phyloP scores from a whole-genome alignment of 2,888 invertebrate species.

The Aproaerema taeniolella region DNA sequence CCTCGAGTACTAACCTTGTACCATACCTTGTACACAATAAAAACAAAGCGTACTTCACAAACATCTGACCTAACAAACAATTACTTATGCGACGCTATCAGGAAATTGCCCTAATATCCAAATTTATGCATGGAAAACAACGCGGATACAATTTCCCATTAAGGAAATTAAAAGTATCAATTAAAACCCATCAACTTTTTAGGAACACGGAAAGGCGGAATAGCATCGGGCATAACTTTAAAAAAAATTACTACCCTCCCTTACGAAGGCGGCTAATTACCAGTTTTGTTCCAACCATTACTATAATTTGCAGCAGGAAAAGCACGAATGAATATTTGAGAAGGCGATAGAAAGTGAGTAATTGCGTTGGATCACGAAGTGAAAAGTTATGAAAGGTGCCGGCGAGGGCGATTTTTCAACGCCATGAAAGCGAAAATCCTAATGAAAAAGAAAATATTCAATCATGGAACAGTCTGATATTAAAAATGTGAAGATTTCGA shows the following conservation, averaged over 20 bases:
- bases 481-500: slow-evolving; percentile 19
- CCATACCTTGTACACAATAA: too few species aligned
- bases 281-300: slow-evolving; percentile 66
- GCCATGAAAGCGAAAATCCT: slow-evolving; percentile 62
- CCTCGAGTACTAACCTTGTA: background rate
- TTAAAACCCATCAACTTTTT: slow-evolving; percentile 33
- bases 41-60: background rate
- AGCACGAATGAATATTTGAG: slow-evolving; percentile 75
- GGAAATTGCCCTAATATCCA: slow-evolving; percentile 4
- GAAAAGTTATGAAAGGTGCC: slow-evolving; percentile 76
- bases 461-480: slow-evolving; percentile 40
- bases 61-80: background rate
- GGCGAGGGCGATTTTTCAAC: slow-evolving; percentile 68
- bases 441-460: slow-evolving; percentile 69
- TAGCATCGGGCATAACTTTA: slow-evolving; percentile 30
- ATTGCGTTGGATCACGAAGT: slow-evolving; percentile 75
- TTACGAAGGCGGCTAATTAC: slow-evolving; percentile 59
- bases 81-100: background rate
- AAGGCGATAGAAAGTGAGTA: slow-evolving; percentile 74
- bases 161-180: slow-evolving; percentile 35
- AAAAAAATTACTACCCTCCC: slow-evolving; percentile 43
- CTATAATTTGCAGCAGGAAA: slow-evolving; percentile 72
- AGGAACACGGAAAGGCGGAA: slow-evolving; percentile 27
- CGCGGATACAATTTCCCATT: slow-evolving; percentile 29
- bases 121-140: slow-evolving; percentile 3